Evolutionary conservation across 2,797 vertebrate species (phyloP).

Genomic region (Melanotaenia boesemani): DNA sequence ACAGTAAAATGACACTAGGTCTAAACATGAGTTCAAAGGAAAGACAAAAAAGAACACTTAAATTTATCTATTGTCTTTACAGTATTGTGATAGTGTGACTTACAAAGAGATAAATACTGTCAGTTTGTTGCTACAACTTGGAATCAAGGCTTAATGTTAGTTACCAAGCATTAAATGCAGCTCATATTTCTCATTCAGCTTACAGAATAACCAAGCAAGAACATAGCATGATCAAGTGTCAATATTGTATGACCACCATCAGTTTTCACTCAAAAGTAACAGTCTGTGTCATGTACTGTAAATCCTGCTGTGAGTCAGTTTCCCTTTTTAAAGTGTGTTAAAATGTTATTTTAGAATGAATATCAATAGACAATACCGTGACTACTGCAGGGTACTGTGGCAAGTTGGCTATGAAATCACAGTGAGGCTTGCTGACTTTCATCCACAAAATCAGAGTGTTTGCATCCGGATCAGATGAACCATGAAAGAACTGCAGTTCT

Average conservation of each 20-base stretch:
- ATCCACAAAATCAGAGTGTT: background rate
- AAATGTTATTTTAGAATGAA: background rate
- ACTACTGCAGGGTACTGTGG: background rate
- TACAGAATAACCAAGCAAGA: background rate
- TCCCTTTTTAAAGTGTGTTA: background rate
- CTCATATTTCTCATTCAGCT: background rate
- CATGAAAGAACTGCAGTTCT: background rate
- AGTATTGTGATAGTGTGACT: background rate
- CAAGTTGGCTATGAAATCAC: too few species aligned
- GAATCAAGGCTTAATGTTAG: background rate
- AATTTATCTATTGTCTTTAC: too few species aligned
- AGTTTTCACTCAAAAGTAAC: background rate
- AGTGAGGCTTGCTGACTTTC: background rate
- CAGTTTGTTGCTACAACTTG: conserved; percentile 1
- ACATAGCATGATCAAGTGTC: background rate
- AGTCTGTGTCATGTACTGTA: background rate
- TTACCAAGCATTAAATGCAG: background rate
- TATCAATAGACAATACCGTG: background rate
- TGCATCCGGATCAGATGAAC: conserved; percentile 12
- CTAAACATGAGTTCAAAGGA: background rate
- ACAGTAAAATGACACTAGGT: conserved; percentile 1
- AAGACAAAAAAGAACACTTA: background rate
- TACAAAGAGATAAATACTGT: background rate
- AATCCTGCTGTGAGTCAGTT: background rate
- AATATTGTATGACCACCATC: background rate